These are phyloP conservation scores for Laticauda laticaudata DNA, from an alignment of 2,113 vertebrate species.

Conservation along the genomic window DNA sequence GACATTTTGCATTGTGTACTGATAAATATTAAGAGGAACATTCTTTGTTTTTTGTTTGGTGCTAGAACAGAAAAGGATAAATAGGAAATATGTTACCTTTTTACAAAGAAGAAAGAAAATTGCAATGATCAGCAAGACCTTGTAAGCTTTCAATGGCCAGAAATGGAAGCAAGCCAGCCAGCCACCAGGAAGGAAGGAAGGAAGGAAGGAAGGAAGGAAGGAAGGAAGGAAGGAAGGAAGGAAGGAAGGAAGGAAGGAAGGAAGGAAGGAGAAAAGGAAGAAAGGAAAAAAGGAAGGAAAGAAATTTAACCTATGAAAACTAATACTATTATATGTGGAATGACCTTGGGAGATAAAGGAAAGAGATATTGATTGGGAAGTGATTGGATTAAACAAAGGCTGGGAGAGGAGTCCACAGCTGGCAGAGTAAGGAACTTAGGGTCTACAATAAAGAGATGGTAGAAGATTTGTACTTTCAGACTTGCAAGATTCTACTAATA, in stretches of 20 bases:
- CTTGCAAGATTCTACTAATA: neutral
- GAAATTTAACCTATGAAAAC: neutral
- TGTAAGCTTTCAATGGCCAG: neutral
- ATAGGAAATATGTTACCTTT: neutral
- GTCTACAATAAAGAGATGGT: neutral
- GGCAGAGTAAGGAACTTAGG: neutral
- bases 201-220: no score
- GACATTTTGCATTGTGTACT: slow-evolving; percentile 53
- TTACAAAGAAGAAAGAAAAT: neutral
- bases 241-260: neutral
- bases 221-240: no score
- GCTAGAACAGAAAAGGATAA: slow-evolving; percentile 28
- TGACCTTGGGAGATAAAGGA: neutral
- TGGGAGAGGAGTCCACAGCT: neutral
- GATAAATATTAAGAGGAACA: slow-evolving; percentile 56
- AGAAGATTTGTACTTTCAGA: neutral
- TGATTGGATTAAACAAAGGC: neutral
- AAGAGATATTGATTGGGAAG: neutral
- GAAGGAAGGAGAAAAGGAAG: neutral
- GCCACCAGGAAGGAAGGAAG: no score
- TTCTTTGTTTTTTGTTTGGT: slow-evolving; percentile 43
- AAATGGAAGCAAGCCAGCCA: neutral
- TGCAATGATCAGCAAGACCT: neutral
- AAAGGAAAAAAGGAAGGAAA: neutral
- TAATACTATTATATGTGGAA: neutral